Percentiles rank a stretch among this genome's conserved stretches.
Conservation (phyloP, 2,888 invertebrate species). For the Diaphora mendica region DNA sequence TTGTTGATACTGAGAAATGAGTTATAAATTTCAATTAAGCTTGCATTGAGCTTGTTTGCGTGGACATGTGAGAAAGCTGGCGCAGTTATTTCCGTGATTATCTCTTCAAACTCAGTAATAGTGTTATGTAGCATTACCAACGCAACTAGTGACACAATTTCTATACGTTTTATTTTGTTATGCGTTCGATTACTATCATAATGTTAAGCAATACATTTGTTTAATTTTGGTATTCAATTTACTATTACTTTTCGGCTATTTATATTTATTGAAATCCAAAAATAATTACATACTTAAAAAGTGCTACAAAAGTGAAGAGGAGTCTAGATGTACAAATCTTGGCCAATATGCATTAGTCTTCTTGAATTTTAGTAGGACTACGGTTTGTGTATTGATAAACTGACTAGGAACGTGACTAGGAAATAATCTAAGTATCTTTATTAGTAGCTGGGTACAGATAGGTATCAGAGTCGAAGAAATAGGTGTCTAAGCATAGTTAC, state of each 20-base stretch:
- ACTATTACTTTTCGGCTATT: not conserved
- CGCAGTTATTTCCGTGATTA: constrained; percentile 79
- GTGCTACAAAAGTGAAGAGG: not conserved
- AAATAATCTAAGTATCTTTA: not conserved
- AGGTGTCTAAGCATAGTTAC: too few relatives aligned
- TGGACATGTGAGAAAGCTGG: constrained; percentile 58
- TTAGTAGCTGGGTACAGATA: not conserved
- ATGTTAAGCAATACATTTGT: not conserved
- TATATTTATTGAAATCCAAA: not conserved
- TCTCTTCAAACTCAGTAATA: constrained; percentile 68
- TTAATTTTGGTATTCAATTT: not conserved
- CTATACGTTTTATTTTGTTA: constrained; percentile 64
- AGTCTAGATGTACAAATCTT: not conserved
- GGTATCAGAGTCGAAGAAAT: too few relatives aligned
- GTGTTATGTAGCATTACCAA: constrained; percentile 61
- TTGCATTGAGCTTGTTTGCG: constrained; percentile 76
- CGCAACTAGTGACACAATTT: constrained; percentile 66
- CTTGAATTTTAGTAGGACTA: not conserved
- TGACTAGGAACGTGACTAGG: too few relatives aligned
- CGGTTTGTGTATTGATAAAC: not conserved
- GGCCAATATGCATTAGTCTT: not conserved
- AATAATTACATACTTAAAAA: not conserved
- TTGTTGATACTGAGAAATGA: constrained; percentile 86
- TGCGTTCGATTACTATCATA: constrained; percentile 29
- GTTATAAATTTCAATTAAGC: constrained; percentile 86